Evolutionary conservation across 2,888 invertebrate genomes (phyloP).

Genomic region (Thecocarcelia acutangulata): DNA sequence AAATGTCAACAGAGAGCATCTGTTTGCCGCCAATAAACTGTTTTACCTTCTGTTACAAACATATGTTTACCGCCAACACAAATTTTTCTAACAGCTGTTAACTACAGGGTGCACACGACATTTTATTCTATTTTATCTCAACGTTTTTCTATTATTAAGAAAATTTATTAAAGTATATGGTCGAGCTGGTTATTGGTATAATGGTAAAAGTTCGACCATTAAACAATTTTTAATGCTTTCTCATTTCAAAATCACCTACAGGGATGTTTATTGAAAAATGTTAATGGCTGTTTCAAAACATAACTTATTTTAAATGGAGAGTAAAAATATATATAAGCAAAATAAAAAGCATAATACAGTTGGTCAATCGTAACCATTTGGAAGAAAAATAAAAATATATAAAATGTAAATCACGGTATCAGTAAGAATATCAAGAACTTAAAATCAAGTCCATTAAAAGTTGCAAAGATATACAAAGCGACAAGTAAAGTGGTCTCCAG

Average conservation of each 20-base stretch:
- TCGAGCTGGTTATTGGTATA: slow-evolving; percentile 13
- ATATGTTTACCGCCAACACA: no score
- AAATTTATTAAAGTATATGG: slow-evolving; percentile 25
- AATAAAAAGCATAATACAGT: neutral
- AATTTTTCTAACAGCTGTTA: no score
- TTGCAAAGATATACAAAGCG: no score
- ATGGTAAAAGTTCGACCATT: slow-evolving; percentile 61
- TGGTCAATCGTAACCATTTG: neutral
- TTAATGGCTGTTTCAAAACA: slow-evolving; percentile 1
- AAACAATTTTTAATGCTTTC: slow-evolving; percentile 50
- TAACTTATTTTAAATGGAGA: slow-evolving; percentile 14
- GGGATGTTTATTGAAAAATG: slow-evolving; percentile 1
- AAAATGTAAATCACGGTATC: no score
- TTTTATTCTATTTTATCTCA: slow-evolving; percentile 43
- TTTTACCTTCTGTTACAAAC: no score
- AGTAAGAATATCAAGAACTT: no score
- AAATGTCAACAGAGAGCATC: no score
- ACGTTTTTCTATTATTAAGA: slow-evolving; percentile 40
- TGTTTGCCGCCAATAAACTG: no score
- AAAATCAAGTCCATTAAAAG: no score
- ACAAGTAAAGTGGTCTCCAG: no score
- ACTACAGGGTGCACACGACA: no score
- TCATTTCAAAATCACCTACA: slow-evolving; percentile 12
- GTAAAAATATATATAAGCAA: neutral
- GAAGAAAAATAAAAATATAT: no score